A percentile compares a stretch with the other conserved stretches of the same genome.
Conservation (phyloP, 2,797 vertebrate genomes). For the Macroramphosus scolopax region DNA sequence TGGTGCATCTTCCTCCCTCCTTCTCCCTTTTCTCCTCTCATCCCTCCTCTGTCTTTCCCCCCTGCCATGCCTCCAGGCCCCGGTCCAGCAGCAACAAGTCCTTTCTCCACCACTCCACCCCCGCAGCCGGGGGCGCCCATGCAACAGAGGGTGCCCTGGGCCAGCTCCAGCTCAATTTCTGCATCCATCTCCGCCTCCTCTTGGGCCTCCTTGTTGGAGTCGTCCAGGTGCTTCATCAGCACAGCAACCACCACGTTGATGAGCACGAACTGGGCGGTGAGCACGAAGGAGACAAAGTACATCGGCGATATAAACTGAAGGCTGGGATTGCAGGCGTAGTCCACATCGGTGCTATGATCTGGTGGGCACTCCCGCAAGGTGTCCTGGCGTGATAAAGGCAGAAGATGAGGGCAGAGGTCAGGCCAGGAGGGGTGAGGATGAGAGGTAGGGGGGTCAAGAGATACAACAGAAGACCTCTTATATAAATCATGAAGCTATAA, state of each 20-base stretch:
- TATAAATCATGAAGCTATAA: too few species aligned
- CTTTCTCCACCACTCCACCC: constrained; percentile 67
- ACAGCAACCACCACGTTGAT: constrained; percentile 99
- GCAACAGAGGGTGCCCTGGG: constrained; percentile 89
- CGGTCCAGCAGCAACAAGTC: constrained; percentile 34
- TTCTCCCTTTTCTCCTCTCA: constrained; percentile 55
- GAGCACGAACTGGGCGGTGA: constrained; percentile 98
- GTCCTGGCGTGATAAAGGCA: constrained; percentile 76
- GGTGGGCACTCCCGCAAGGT: constrained; percentile 92
- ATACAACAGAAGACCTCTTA: too few species aligned
- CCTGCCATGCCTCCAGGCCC: constrained; percentile 35
- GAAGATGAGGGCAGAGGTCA: constrained; percentile 1
- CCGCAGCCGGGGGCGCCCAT: constrained; percentile 73
- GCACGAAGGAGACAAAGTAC: constrained; percentile 99
- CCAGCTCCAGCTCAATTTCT: constrained; percentile 94
- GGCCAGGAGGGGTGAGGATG: too few species aligned
- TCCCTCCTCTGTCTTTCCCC: constrained; percentile 60
- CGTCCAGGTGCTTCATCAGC: constrained; percentile 98
- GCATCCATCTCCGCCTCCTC: constrained; percentile 99
- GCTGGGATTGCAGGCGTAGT: constrained; percentile 94
- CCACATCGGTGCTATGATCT: constrained; percentile 74
- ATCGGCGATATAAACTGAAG: constrained; percentile 98
- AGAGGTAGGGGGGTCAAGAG: too few species aligned
- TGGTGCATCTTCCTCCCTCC: constrained; percentile 52
- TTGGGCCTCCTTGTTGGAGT: constrained; percentile 98